Evolutionary conservation across 2,888 invertebrate genomes (phyloP).

Genomic region (Pyrrhosoma nymphula): DNA sequence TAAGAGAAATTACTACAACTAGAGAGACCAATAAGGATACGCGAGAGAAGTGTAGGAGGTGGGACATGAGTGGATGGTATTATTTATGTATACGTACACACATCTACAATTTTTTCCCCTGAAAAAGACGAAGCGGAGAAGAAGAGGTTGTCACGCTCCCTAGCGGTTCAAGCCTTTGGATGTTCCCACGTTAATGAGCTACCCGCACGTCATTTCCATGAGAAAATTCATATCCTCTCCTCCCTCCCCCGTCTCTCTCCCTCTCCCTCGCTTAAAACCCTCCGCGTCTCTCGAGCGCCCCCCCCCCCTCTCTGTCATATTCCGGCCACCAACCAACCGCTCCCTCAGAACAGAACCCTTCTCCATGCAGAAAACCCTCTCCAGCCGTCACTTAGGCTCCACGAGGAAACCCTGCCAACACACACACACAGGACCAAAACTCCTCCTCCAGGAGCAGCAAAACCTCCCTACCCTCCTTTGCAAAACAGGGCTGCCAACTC

Average conservation of each 20-base stretch:
- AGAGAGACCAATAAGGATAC: neutral
- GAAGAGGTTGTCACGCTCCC: neutral
- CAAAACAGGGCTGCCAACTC: too few relatives aligned
- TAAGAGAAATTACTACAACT: too few relatives aligned
- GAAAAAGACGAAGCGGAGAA: conserved; percentile 28
- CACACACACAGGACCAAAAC: neutral
- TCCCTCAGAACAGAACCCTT: neutral
- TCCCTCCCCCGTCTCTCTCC: neutral
- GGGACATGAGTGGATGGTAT: neutral
- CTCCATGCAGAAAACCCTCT: neutral
- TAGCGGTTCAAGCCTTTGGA: conserved; percentile 25
- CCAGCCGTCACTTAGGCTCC: conserved; percentile 20
- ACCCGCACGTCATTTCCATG: conserved; percentile 60
- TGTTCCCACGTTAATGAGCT: conserved; percentile 56
- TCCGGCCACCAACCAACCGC: neutral
- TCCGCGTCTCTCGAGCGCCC: neutral
- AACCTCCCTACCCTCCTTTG: neutral
- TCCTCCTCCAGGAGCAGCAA: neutral
- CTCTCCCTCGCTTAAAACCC: conserved; percentile 7
- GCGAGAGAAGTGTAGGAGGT: neutral
- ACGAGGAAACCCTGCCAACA: conserved; percentile 33
- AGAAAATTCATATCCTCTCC: conserved; percentile 12
- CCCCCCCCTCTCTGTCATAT: neutral
- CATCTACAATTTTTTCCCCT: neutral
- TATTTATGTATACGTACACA: neutral